Conservation (phyloP, 2,888 invertebrate species). For the Lepidochrysops patricia region DNA sequence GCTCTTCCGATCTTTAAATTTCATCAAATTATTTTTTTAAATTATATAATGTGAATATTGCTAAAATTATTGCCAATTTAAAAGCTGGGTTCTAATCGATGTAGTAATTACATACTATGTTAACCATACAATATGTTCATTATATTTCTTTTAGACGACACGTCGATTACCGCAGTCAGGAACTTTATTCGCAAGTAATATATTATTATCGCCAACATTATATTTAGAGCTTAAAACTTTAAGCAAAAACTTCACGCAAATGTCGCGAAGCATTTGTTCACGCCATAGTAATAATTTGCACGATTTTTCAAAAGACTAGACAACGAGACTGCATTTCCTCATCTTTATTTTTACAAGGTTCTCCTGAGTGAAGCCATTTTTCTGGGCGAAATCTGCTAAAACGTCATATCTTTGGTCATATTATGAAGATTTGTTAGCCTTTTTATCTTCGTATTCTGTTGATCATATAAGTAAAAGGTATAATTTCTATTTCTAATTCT, state of each 20-base stretch:
- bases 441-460: background rate
- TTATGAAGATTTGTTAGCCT: constrained; percentile 10
- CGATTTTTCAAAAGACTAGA: constrained; percentile 34
- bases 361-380: constrained; percentile 11
- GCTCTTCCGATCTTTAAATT: too few relatives aligned
- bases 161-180: too few relatives aligned
- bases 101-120: too few relatives aligned
- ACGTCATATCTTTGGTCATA: constrained; percentile 7
- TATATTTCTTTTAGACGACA: too few relatives aligned
- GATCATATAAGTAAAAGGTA: background rate
- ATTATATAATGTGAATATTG: too few relatives aligned
- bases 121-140: too few relatives aligned
- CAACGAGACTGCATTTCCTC: constrained; percentile 21
- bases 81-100: too few relatives aligned
- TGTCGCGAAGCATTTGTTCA: constrained; percentile 35
- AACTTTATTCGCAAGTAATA: background rate
- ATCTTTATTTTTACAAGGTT: constrained; percentile 25
- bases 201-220: background rate
- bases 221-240: constrained; percentile 24
- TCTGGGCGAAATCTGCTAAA: constrained; percentile 5
- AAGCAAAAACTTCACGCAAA: constrained; percentile 31
- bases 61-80: too few relatives aligned
- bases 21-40: too few relatives aligned
- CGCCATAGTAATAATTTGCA: constrained; percentile 37
- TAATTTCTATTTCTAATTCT: too few relatives aligned